Evolutionary conservation across 2,113 vertebrate genomes (phyloP), one percentile per base, ranked within the genome.

Genomic region (Carassius gibelio): DNA sequence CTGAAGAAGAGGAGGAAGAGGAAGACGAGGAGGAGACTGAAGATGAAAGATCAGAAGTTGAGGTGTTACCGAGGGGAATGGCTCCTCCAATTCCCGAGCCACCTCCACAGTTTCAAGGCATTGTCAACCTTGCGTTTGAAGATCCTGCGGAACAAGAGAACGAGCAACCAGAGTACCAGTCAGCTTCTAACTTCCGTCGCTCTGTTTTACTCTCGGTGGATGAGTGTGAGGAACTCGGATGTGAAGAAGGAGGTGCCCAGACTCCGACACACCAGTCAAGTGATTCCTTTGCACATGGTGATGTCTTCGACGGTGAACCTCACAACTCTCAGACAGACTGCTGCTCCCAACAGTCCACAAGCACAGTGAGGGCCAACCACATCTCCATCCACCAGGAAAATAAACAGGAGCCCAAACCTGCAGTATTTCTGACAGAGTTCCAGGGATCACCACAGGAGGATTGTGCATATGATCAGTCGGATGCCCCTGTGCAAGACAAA

Each of bases 161-260:
- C 17, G 92, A 94, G 30, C 94, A 90, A 82, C 92, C 91, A 0
- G 94, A 95, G 64, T 96, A 94, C 91, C 92, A 95, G 88, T 90
- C 94, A 19, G 89, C 92, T 8, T 96, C 97, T 45, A 94, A 92
- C 84, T 99, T 99, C 92, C 96, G 95, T 50, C 95, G 97, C 3
- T 98, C 98, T 0, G 94, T 99, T 88, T 90, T 99, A 84, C 97
- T 99, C 71, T 99, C 98, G 0, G 98, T 99, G 15, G 97, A 99
- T 85, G 98, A 99, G 90, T 99, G 98, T n/a, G 98, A 99, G 90
- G 98, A 99, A 90, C 36, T 99, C 85, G 97, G 95, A 81, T 97
- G 96, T 23, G 98, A 99, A 19, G 97, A 99, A 79, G 95, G 91
- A 2, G 95, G 96, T 8, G 89, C 82, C 66, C 95, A 94, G 21